Base-by-base conservation (phyloP, 2,888 invertebrate species). In the Drosophila pegasa region DNA sequence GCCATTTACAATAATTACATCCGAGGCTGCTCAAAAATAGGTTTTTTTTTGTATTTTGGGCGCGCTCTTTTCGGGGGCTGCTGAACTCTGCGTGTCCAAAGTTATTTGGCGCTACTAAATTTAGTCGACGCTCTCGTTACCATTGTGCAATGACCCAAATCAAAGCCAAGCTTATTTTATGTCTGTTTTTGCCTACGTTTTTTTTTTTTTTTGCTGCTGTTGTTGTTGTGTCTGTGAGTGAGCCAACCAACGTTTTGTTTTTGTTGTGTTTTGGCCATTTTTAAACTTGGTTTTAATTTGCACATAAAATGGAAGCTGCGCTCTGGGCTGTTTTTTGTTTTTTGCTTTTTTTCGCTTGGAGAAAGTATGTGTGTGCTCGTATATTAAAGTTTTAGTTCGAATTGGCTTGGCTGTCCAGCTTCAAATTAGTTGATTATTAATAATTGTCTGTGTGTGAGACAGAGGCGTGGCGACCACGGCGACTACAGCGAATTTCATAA, bases 141-240 rank as follows among this genome's bases (percentile, higher is more conserved):
- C 76, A 89, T 89, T 87, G 87, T 89, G 89, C 87, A 87, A 87
- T 87, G 87, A 88, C 89, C 87, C 75, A 88, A 88, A 84, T 87
- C 79, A 71, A 75, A 80, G 75, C 73, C 70, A 74, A 78, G 72
- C 65, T 74, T 61, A 75, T 58, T 77, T 47, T 66, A 33, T 45
- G 35, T 58, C 14, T 40, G 20, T 63, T 60, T 63, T 72, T 60
- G 52, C 27, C 47, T 55, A 50, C 37, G 51, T 55, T 61, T 81
- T n/a, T 47, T 29, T 22, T 14, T 22, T 12, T 27, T 16, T n/a
- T n/a, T n/a, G n/a, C n/a, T n/a, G n/a, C n/a, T n/a, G n/a, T n/a
- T n/a, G n/a, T n/a, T n/a, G n/a, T n/a, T 14, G n/a, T 12, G 29
- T 35, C 29, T 47, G 47, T 48, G 31, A n/a, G n/a, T 20, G 48